Evolutionary conservation across 2,888 invertebrate species (phyloP).

Genomic region (Lasioglossum zephyrum): DNA sequence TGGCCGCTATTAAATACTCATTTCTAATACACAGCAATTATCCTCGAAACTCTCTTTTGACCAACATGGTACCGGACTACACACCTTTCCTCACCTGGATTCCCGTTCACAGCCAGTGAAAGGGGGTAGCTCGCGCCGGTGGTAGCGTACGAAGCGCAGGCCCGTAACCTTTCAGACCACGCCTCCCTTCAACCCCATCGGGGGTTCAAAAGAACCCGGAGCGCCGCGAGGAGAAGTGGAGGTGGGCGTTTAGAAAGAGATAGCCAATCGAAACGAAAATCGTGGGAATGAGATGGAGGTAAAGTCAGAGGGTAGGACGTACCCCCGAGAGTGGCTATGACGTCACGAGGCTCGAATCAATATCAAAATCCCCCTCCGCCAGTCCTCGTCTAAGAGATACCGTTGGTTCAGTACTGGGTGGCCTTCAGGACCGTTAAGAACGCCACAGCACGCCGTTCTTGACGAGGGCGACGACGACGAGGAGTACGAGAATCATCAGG

Average conservation of each 20-base stretch:
- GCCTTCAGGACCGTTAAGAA: constrained; percentile 82
- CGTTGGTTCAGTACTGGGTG: constrained; percentile 81
- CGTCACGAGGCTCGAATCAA: constrained; percentile 80
- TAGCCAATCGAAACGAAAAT: background rate
- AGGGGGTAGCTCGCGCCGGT: constrained; percentile 12
- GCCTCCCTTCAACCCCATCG: constrained; percentile 73
- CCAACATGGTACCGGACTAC: constrained; percentile 18
- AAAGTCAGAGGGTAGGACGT: constrained; percentile 65
- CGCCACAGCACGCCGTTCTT: constrained; percentile 76
- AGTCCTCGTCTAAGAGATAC: constrained; percentile 74
- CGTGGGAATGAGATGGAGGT: constrained; percentile 20
- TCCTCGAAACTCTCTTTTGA: background rate
- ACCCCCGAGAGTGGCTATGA: constrained; percentile 70
- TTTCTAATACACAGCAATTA: background rate
- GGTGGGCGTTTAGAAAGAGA: constrained; percentile 14
- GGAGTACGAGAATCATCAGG: constrained; percentile 39
- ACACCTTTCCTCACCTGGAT: constrained; percentile 26
- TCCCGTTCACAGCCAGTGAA: constrained; percentile 19
- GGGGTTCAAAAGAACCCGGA: constrained; percentile 42
- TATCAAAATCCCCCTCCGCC: constrained; percentile 77
- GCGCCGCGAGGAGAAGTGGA: constrained; percentile 38
- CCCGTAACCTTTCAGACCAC: constrained; percentile 78
- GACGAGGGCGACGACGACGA: constrained; percentile 67
- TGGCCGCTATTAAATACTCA: background rate
- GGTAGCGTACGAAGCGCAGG: constrained; percentile 72